Percentiles rank a stretch among this genome's conserved stretches.
These are phyloP conservation scores for Meloidogyne floridensis DNA, from an alignment of 1,140 invertebrate genomes.

Conservation along the genomic window DNA sequence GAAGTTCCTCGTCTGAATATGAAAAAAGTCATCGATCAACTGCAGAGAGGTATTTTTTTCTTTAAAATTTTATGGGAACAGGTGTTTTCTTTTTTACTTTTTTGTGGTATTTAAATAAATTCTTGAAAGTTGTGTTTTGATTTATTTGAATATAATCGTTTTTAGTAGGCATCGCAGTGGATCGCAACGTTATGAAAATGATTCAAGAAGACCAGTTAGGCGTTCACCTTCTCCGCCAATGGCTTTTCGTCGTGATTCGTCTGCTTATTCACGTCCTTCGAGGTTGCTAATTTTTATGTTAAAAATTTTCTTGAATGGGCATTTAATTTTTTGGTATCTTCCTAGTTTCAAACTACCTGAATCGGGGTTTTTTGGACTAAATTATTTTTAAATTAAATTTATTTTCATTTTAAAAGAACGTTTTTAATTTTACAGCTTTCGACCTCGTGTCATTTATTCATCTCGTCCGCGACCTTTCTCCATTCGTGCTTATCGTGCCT, in stretches of 20 bases:
- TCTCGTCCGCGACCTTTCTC: slow-evolving; percentile 3
- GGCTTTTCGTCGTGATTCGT: slow-evolving; percentile 3
- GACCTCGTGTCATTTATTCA: not conserved
- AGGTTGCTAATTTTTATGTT: not conserved
- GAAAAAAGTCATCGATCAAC: not conserved
- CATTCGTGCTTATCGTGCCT: not conserved
- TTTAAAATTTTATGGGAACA: too few relatives aligned
- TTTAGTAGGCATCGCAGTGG: not conserved
- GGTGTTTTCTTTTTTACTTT: too few relatives aligned
- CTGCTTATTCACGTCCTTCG: not conserved
- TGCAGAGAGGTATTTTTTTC: not conserved
- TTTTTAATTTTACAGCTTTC: not conserved
- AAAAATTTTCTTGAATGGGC: not conserved
- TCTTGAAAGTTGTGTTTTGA: not conserved
- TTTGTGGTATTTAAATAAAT: too few relatives aligned
- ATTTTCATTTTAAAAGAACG: not conserved
- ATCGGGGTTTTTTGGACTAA: not conserved
- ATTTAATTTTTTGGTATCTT: not conserved
- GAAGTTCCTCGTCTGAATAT: not conserved
- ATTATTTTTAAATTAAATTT: not conserved
- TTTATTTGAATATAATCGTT: not conserved
- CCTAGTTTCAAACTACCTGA: too few relatives aligned
- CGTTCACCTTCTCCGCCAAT: not conserved
- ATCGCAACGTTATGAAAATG: not conserved
- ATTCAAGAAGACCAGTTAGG: not conserved